These are phyloP conservation scores for Piprites chloris DNA, from an alignment of 2,113 vertebrate genomes.

Conservation along the genomic window DNA sequence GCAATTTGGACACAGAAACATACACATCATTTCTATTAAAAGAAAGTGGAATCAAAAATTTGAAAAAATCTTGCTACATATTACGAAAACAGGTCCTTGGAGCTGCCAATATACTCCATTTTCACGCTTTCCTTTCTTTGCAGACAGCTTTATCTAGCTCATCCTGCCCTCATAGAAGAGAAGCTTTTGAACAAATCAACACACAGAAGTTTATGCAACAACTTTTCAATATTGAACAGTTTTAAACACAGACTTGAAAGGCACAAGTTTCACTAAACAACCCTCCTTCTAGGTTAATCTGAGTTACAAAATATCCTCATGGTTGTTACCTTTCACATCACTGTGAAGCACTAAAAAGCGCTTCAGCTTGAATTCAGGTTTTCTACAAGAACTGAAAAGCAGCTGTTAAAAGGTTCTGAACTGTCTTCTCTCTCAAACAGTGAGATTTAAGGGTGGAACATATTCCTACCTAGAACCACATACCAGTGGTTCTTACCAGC, in stretches of 20 bases:
- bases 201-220: background rate
- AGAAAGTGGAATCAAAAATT: background rate
- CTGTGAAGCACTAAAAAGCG: background rate
- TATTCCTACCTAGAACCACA: background rate
- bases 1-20: background rate
- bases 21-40: background rate
- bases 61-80: background rate
- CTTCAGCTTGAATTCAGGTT: background rate
- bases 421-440: background rate
- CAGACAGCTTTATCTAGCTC: background rate
- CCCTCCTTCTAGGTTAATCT: accelerated
- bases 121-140: background rate
- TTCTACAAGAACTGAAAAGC: background rate
- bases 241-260: background rate
- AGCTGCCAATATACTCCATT: background rate
- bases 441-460: background rate
- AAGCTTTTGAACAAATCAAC: background rate
- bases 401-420: background rate
- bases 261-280: background rate
- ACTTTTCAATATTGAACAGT: background rate
- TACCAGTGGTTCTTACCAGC: too few species aligned
- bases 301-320: background rate
- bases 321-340: background rate
- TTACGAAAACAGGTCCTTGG: background rate
- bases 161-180: background rate